phyloP scores from a whole-genome alignment of 2,797 vertebrate species.

The Enteromius viviparus region DNA sequence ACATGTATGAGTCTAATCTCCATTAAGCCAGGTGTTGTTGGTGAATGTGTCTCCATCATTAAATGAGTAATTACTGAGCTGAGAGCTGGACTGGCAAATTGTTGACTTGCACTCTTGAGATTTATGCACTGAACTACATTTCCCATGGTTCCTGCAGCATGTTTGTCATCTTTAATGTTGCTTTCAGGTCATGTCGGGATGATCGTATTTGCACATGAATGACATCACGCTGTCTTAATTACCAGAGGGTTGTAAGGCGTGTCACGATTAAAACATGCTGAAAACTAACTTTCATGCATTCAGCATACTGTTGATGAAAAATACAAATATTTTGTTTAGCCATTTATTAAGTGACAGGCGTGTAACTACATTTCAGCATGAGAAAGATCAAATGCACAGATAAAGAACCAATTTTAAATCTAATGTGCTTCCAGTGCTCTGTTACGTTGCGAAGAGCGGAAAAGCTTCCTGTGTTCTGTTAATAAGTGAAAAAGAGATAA shows the following conservation, averaged over 20 bases:
- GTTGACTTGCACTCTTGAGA: slow-evolving; percentile 19
- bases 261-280: neutral
- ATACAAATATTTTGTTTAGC: neutral
- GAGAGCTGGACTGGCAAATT: slow-evolving; percentile 25
- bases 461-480: slow-evolving; percentile 2
- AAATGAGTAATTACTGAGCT: slow-evolving; percentile 40
- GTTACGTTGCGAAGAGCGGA: neutral
- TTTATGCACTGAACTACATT: slow-evolving; percentile 35
- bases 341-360: neutral
- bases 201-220: neutral
- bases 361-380: neutral
- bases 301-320: neutral
- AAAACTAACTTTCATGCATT: neutral
- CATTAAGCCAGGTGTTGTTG: slow-evolving; percentile 33
- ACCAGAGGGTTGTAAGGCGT: neutral
- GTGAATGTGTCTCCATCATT: slow-evolving; percentile 36
- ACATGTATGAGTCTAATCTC: slow-evolving; percentile 39
- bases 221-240: neutral
- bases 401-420: neutral
- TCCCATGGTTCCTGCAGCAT: slow-evolving; percentile 29
- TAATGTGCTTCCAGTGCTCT: neutral
- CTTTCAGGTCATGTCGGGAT: neutral
- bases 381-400: neutral
- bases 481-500: neutral
- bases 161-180: neutral